Evolutionary conservation across 2,888 invertebrate species (phyloP).

Genomic region (Zootermopsis nevadensis): DNA sequence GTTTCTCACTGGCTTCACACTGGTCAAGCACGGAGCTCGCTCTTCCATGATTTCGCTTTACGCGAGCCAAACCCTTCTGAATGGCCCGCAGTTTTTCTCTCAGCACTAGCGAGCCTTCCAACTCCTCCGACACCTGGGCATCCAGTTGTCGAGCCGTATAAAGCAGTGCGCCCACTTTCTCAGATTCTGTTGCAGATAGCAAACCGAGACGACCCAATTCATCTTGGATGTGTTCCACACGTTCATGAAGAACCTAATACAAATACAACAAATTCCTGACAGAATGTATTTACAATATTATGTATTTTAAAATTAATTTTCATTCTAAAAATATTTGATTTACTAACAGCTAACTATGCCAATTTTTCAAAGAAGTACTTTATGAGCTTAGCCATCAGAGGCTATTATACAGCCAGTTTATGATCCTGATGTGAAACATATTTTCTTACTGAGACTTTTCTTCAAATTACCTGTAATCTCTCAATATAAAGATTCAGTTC

Average conservation of each 20-base stretch:
- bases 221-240: constrained; percentile 83
- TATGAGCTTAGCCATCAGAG: too few relatives aligned
- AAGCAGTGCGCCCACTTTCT: constrained; percentile 78
- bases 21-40: constrained; percentile 71
- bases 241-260: constrained; percentile 71
- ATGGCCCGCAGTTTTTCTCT: constrained; percentile 80
- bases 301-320: too few relatives aligned
- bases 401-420: too few relatives aligned
- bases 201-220: constrained; percentile 82
- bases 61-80: constrained; percentile 75
- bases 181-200: constrained; percentile 75
- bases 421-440: too few relatives aligned
- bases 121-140: constrained; percentile 78
- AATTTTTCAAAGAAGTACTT: too few relatives aligned
- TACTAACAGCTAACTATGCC: too few relatives aligned
- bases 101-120: constrained; percentile 77
- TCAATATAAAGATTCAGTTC: constrained; percentile 85
- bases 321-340: too few relatives aligned
- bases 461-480: constrained; percentile 69
- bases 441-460: not conserved
- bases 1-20: constrained; percentile 78
- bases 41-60: constrained; percentile 76
- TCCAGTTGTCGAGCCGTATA: constrained; percentile 78
- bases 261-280: too few relatives aligned
- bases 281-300: too few relatives aligned